A percentile compares a stretch with the other conserved stretches of the same genome.
Conservation (phyloP, 2,113 vertebrate genomes). For the Cryptomyrus ogoouensis region DNA sequence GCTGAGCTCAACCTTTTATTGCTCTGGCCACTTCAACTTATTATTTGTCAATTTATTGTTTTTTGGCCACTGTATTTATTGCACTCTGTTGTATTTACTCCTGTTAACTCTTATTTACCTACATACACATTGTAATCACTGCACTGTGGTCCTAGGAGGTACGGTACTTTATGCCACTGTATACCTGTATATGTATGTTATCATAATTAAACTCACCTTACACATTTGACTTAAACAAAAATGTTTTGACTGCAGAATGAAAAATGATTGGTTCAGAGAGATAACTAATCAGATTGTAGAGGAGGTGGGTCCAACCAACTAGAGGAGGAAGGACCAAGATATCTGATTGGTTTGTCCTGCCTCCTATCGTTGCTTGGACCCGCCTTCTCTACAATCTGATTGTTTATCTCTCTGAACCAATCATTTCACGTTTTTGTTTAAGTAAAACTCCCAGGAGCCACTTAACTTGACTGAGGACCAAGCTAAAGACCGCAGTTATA, state of each 20-base stretch:
- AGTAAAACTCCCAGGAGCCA: not conserved
- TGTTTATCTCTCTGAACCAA: no score
- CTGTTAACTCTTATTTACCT: not conserved
- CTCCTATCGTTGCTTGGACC: not conserved
- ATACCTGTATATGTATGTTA: not conserved
- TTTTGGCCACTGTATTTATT: not conserved
- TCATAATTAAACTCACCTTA: not conserved
- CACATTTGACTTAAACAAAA: not conserved
- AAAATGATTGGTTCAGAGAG: not conserved
- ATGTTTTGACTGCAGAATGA: not conserved
- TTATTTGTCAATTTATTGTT: not conserved
- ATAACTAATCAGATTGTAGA: not conserved
- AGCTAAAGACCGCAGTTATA: not conserved
- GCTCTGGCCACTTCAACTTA: not conserved
- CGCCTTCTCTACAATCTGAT: not conserved
- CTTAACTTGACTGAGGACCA: not conserved
- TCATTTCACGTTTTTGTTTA: not conserved
- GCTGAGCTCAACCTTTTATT: not conserved
- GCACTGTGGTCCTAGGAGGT: not conserved
- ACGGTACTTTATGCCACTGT: not conserved
- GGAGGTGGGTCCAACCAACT: not conserved
- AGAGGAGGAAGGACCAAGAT: not conserved
- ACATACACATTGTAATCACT: not conserved
- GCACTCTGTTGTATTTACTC: not conserved
- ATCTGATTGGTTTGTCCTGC: not conserved